Conservation (phyloP, 2,113 vertebrate genomes). For the Cervus canadensis region DNA sequence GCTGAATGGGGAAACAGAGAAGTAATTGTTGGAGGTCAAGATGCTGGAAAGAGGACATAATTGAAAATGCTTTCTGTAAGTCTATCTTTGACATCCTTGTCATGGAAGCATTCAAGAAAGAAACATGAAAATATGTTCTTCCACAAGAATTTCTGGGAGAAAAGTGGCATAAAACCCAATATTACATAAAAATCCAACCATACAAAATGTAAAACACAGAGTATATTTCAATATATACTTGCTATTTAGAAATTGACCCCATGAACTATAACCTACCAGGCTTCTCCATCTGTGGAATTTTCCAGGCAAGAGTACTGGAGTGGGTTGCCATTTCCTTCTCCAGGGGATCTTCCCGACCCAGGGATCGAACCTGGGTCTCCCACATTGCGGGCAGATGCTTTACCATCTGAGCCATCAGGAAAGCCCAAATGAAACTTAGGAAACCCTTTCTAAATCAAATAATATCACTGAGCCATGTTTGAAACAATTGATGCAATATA, state of each 20-base stretch:
- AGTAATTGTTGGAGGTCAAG: background rate
- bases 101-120: background rate
- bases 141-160: background rate
- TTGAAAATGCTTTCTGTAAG: background rate
- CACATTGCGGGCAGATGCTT: background rate
- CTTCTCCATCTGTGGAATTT: background rate
- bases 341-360: background rate
- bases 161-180: background rate
- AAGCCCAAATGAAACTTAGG: background rate
- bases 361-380: background rate
- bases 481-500: background rate
- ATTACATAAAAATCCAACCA: background rate
- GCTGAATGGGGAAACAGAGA: background rate
- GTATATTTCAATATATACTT: background rate
- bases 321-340: background rate
- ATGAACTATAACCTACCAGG: background rate
- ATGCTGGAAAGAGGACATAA: background rate
- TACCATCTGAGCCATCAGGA: background rate
- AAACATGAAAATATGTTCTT: background rate
- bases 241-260: background rate
- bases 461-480: background rate
- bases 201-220: background rate
- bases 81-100: background rate
- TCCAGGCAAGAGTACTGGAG: background rate
- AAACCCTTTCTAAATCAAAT: background rate